Percentiles rank a stretch among this genome's conserved stretches.
Evolutionary conservation across 2,113 vertebrate species (phyloP).

Genomic region (Corythaeola cristata): DNA sequence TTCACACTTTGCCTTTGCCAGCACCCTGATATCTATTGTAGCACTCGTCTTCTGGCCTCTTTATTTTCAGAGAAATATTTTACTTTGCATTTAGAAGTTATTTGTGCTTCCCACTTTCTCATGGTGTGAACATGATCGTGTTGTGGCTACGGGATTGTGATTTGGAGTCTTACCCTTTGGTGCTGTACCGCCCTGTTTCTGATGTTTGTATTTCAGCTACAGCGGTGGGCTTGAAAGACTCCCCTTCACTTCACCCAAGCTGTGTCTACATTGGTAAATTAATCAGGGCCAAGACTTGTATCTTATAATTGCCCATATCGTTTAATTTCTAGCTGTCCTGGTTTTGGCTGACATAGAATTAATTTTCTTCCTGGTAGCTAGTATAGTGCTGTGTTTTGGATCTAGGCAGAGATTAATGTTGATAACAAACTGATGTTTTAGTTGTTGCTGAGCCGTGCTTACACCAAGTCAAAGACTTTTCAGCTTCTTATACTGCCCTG

Average conservation of each 20-base stretch:
- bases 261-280: not conserved
- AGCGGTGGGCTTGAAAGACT: not conserved
- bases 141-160: not conserved
- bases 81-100: not conserved
- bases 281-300: not conserved
- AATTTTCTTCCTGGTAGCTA: too few species aligned
- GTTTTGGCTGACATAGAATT: too few species aligned
- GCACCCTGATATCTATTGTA: not conserved
- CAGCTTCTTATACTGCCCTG: too few species aligned
- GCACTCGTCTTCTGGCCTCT: conserved; percentile 35
- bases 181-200: not conserved
- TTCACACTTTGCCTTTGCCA: conserved; percentile 52
- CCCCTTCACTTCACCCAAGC: not conserved
- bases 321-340: not conserved
- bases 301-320: not conserved
- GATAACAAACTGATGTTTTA: too few species aligned
- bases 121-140: not conserved
- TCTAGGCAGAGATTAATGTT: too few species aligned
- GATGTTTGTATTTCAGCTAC: not conserved
- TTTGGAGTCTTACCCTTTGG: not conserved
- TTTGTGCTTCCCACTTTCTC: not conserved
- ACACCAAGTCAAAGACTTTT: too few species aligned
- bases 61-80: conserved; percentile 19
- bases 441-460: too few species aligned
- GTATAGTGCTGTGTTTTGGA: too few species aligned